These are phyloP conservation scores for Cottoperca gobio DNA, from an alignment of 2,797 vertebrate genomes.

Conservation along the genomic window DNA sequence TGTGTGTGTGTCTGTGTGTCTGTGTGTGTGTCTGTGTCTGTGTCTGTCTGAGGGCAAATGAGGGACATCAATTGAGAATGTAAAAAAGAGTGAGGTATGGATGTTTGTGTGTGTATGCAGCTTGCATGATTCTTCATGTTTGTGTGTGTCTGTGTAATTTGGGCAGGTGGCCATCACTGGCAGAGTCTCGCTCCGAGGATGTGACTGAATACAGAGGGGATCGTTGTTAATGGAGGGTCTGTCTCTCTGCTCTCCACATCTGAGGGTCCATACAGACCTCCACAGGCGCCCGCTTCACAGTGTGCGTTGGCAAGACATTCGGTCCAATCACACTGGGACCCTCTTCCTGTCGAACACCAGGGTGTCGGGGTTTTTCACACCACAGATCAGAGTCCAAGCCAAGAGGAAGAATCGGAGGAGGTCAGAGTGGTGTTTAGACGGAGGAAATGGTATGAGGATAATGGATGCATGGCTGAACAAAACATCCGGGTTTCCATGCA, in stretches of 20 bases:
- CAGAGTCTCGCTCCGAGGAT: slow-evolving; percentile 59
- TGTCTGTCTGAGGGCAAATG: slow-evolving; percentile 1
- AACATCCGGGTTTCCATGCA: slow-evolving; percentile 50
- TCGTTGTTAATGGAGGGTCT: slow-evolving; percentile 70
- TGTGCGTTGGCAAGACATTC: slow-evolving; percentile 68
- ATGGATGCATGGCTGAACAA: slow-evolving; percentile 59
- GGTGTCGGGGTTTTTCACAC: slow-evolving; percentile 67
- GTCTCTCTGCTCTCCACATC: slow-evolving; percentile 73
- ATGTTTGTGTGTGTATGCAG: slow-evolving; percentile 37
- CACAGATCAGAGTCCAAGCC: slow-evolving; percentile 62
- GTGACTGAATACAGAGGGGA: slow-evolving; percentile 68
- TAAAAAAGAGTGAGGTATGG: slow-evolving; percentile 14
- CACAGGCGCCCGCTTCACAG: slow-evolving; percentile 65
- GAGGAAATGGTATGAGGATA: slow-evolving; percentile 66
- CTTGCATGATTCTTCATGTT: slow-evolving; percentile 18
- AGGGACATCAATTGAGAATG: slow-evolving; percentile 30
- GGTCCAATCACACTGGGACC: slow-evolving; percentile 62
- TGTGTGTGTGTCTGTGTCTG: slow-evolving; percentile 8
- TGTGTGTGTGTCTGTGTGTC: no score
- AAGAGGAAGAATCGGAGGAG: slow-evolving; percentile 72
- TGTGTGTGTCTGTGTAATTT: slow-evolving; percentile 33
- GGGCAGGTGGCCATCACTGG: slow-evolving; percentile 72
- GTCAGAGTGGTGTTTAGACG: slow-evolving; percentile 57
- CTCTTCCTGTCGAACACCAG: slow-evolving; percentile 72
- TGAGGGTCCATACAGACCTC: slow-evolving; percentile 70